phyloP scores from a whole-genome alignment of 2,113 vertebrate species.

The Pelodiscus sinensis region DNA sequence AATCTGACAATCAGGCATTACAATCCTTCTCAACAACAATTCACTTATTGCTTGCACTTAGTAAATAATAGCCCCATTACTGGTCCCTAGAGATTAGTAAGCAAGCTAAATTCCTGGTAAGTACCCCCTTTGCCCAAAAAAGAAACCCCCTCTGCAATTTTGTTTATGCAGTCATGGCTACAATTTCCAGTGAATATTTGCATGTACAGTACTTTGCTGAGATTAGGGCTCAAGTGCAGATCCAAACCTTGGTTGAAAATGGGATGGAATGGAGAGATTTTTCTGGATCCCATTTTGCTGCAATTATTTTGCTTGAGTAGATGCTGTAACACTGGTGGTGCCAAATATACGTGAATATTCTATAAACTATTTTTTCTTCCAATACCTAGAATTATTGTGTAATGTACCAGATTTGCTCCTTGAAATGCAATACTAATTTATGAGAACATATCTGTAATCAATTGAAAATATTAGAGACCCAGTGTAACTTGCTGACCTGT shows the following conservation, averaged over 20 bases:
- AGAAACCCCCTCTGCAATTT: neutral
- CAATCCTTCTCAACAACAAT: neutral
- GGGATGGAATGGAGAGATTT: neutral
- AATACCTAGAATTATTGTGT: neutral
- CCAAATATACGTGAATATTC: neutral
- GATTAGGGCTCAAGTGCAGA: neutral
- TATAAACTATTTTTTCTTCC: neutral
- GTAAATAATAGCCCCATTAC: neutral
- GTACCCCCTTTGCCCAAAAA: neutral
- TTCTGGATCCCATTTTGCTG: neutral
- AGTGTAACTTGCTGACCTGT: neutral
- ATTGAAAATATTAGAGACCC: neutral
- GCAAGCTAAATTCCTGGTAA: neutral
- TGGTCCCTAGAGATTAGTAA: neutral
- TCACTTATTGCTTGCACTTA: neutral
- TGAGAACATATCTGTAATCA: neutral
- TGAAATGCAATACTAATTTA: neutral
- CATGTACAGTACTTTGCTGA: neutral
- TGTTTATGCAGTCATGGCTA: neutral
- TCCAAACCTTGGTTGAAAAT: neutral
- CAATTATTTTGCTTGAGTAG: neutral
- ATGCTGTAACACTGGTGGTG: neutral
- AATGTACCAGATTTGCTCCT: neutral
- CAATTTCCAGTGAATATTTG: neutral
- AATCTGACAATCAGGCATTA: neutral